Evolutionary conservation across 2,113 vertebrate species (phyloP).

Genomic region (Crotalus horridus): DNA sequence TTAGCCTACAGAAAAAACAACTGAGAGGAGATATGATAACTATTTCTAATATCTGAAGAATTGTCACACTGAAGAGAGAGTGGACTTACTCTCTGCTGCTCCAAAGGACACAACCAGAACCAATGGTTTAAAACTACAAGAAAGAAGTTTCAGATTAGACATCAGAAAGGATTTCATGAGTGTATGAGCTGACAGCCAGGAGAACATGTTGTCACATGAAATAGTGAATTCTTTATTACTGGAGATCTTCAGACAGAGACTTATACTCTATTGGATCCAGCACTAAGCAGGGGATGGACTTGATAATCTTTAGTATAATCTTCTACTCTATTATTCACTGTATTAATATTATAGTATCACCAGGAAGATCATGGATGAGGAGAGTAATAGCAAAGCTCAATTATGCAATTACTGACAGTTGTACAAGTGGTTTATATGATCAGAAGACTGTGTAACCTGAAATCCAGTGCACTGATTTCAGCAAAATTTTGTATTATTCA

Average conservation of each 20-base stretch:
- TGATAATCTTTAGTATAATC: background rate
- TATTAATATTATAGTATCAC: background rate
- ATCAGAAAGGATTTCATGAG: background rate
- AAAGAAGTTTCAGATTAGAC: background rate
- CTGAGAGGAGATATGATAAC: background rate
- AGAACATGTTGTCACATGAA: background rate
- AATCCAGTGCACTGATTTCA: background rate
- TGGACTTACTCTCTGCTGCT: background rate
- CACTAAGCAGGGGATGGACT: background rate
- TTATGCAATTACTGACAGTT: background rate
- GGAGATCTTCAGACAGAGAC: background rate
- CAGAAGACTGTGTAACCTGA: background rate
- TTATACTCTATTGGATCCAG: background rate
- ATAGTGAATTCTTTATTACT: background rate
- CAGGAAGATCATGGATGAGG: background rate
- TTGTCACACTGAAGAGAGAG: background rate
- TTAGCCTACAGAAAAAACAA: background rate
- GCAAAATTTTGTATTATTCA: background rate
- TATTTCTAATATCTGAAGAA: background rate
- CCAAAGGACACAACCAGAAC: background rate
- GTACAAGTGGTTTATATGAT: background rate
- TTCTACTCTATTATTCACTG: background rate
- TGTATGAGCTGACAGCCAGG: background rate
- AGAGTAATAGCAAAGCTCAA: background rate
- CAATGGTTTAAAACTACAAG: background rate